A percentile compares a stretch with the other conserved stretches of the same genome.
Evolutionary conservation across 2,797 vertebrate genomes (phyloP).

Genomic region (Acanthurus lineatus): DNA sequence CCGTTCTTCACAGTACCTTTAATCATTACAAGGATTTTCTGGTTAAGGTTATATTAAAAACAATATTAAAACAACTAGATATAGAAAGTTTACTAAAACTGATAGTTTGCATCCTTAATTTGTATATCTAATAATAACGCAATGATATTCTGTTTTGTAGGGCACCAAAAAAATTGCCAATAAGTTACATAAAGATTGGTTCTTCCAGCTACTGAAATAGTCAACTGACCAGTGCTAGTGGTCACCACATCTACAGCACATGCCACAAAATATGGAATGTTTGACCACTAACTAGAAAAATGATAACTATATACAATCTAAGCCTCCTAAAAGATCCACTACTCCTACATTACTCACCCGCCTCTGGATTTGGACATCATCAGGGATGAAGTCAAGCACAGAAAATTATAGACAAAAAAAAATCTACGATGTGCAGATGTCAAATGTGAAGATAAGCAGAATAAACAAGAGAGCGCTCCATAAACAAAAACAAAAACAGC

Average conservation of each 20-base stretch:
- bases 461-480: conserved; percentile 39
- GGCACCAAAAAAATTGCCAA: not conserved
- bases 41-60: not conserved
- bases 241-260: conserved; percentile 31
- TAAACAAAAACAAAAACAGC: conserved; percentile 54
- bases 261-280: conserved; percentile 6
- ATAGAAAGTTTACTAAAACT: not conserved
- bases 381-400: conserved; percentile 58
- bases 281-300: conserved; percentile 9
- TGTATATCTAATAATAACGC: conserved; percentile 6
- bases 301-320: conserved; percentile 4
- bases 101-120: conserved; percentile 5
- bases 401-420: conserved; percentile 55
- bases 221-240: too few species aligned
- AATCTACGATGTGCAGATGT: conserved; percentile 42
- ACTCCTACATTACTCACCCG: conserved; percentile 67
- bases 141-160: conserved; percentile 3
- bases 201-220: conserved; percentile 5
- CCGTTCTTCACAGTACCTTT: not conserved
- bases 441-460: conserved; percentile 35
- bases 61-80: not conserved
- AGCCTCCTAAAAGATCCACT: not conserved
- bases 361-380: conserved; percentile 68
- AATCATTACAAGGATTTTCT: not conserved
- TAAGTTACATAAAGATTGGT: not conserved